Base-by-base conservation (phyloP, 1,140 invertebrate genomes). In the Lycorma delicatula region DNA sequence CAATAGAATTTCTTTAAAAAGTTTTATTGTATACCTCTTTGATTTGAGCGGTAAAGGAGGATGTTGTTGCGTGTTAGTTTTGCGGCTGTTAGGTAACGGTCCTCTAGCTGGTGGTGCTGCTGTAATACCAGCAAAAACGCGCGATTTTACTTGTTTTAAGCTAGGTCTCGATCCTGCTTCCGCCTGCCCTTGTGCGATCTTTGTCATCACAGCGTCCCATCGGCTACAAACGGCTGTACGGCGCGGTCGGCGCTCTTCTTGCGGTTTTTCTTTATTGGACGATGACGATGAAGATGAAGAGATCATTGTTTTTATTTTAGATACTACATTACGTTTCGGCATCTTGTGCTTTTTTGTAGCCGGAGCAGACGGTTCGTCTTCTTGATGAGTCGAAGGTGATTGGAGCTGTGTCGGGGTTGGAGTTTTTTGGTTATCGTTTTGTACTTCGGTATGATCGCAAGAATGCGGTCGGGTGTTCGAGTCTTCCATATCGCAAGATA, bases 151-250 rank as follows among this genome's bases (percentile, higher is more conserved):
- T 68, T 91, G 86, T 69, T 87, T 89, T 50, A 70, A 57, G 9
- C 78, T 68, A 0, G 72, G 78, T 62, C 84, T 85, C n/a, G 72
- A 75, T 66, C 82, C 81, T 20, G 63, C 63, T 63, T 86, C 82
- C 20, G 73, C 77, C 66, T 87, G 85, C 29, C 81, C 81, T 63
- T 83, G 84, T 22, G 83, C 81, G 50, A 87, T 86, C 72, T 89
- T 89, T 71, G 83, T 87, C 80, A 88, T 84, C 34, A 90, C 84
- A 41, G 82, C 86, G 66, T 90, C 86, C 79, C 87, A 87, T 82
- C 83, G 5, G 64, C 71, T 56, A 31, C 36, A 59, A 59, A 13
- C 72, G 66, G 27, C 67, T 0, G 60, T 60, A 60, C 27, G 65
- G 54, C 23, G 50, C 65, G 61, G 53, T 57, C 38, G 65, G 34